These are phyloP conservation scores for Macrocentrus cingulum DNA, from an alignment of 1,140 invertebrate genomes.

Conservation along the genomic window DNA sequence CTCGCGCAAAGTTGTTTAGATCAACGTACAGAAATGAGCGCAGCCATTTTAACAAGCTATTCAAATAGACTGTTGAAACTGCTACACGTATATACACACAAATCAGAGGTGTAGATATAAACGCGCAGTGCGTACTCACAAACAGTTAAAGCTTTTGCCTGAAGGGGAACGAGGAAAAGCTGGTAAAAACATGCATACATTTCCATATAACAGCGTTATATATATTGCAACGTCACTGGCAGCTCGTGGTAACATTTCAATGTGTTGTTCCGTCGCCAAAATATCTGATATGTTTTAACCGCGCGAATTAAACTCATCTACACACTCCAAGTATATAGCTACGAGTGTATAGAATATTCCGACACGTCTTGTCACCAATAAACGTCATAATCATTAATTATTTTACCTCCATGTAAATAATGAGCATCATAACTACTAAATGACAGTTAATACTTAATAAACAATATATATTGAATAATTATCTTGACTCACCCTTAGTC, in stretches of 20 bases:
- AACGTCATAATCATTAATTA: too few species aligned
- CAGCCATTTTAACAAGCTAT: constrained; percentile 36
- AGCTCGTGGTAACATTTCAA: constrained; percentile 59
- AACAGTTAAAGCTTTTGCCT: constrained; percentile 14
- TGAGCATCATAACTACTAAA: too few species aligned
- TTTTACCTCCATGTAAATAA: too few species aligned
- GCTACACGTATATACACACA: constrained; percentile 28
- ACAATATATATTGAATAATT: too few species aligned
- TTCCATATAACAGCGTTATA: constrained; percentile 59
- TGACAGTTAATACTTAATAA: too few species aligned
- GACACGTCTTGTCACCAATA: too few species aligned
- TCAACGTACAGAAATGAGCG: constrained; percentile 30
- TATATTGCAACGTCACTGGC: constrained; percentile 56
- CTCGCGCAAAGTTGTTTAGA: neutral
- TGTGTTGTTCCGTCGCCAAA: constrained; percentile 54
- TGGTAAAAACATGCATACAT: constrained; percentile 59
- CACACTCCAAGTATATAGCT: neutral
- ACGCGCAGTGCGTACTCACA: constrained; percentile 21
- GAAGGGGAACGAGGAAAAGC: constrained; percentile 39
- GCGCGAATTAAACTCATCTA: constrained; percentile 15
- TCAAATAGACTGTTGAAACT: constrained; percentile 57
- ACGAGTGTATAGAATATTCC: too few species aligned
- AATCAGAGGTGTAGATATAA: constrained; percentile 10
- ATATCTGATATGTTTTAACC: constrained; percentile 12
- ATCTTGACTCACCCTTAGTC: constrained; percentile 88